A percentile compares a stretch with the other conserved stretches of the same genome.
Conservation (phyloP, 2,888 invertebrate genomes). For the Chrysotoxum bicinctum region DNA sequence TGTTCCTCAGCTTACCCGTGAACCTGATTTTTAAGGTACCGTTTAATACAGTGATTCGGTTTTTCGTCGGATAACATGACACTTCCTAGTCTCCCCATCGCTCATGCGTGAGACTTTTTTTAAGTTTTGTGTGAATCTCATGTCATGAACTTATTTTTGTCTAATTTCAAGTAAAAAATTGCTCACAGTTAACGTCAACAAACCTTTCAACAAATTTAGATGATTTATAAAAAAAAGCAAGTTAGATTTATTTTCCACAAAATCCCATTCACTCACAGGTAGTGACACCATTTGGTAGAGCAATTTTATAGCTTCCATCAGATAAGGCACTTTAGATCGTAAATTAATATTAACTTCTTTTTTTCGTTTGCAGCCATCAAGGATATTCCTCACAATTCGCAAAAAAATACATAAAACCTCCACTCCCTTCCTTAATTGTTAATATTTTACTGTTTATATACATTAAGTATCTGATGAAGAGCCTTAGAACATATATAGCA, state of each 20-base stretch:
- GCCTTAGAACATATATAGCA: neutral
- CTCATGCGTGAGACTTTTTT: too few species aligned
- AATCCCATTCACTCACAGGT: constrained; percentile 38
- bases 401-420: neutral
- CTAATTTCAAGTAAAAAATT: neutral
- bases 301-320: constrained; percentile 42
- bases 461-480: neutral
- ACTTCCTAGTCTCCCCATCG: too few species aligned
- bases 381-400: too few species aligned
- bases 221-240: neutral
- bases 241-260: constrained; percentile 37
- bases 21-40: too few species aligned
- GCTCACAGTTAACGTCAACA: neutral
- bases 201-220: neutral
- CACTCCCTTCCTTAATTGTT: constrained; percentile 22
- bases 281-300: constrained; percentile 36
- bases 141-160: too few species aligned
- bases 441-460: constrained; percentile 20
- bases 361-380: neutral
- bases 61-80: too few species aligned
- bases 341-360: constrained; percentile 45
- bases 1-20: too few species aligned
- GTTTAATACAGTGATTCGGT: too few species aligned
- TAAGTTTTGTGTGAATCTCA: too few species aligned
- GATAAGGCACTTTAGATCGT: constrained; percentile 26